phyloP scores from a whole-genome alignment of 1,140 invertebrate species.

The Cotesia typhae region DNA sequence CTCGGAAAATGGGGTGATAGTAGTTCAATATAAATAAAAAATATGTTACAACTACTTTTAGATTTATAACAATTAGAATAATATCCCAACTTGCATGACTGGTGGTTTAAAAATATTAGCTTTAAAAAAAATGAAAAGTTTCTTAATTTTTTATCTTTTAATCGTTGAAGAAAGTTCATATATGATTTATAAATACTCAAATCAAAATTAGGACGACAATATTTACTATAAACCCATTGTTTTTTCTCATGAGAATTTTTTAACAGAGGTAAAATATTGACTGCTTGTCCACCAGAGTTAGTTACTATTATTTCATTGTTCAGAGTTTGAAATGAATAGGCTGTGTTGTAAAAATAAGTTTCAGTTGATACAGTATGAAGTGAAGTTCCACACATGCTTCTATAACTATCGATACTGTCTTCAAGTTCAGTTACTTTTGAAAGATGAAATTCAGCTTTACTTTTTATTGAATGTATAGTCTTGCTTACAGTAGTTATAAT shows the following conservation, averaged over 20 bases:
- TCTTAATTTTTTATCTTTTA: not conserved
- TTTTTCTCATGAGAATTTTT: not conserved
- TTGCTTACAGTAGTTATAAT: not conserved
- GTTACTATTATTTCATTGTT: not conserved
- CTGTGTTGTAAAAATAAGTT: constrained; percentile 16
- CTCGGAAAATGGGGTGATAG: constrained; percentile 23
- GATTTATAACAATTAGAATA: constrained; percentile 9
- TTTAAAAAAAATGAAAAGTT: constrained; percentile 11
- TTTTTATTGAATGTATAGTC: not conserved
- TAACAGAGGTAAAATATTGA: constrained; percentile 16
- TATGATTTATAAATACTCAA: not conserved
- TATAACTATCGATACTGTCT: not conserved
- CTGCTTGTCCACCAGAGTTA: not conserved
- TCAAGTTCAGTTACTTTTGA: not conserved
- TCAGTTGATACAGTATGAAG: constrained; percentile 17
- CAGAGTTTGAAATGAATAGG: not conserved
- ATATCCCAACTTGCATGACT: constrained; percentile 11
- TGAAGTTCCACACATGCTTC: constrained; percentile 23
- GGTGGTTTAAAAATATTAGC: not conserved
- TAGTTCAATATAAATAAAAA: constrained; percentile 9
- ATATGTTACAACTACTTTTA: not conserved
- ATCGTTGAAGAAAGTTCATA: no score
- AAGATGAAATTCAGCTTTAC: not conserved
- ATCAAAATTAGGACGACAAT: not conserved
- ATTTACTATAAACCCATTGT: constrained; percentile 9